A percentile compares a stretch with the other conserved stretches of the same genome.
Evolutionary conservation across 2,797 vertebrate species (phyloP).

Genomic region (Alauda arvensis): DNA sequence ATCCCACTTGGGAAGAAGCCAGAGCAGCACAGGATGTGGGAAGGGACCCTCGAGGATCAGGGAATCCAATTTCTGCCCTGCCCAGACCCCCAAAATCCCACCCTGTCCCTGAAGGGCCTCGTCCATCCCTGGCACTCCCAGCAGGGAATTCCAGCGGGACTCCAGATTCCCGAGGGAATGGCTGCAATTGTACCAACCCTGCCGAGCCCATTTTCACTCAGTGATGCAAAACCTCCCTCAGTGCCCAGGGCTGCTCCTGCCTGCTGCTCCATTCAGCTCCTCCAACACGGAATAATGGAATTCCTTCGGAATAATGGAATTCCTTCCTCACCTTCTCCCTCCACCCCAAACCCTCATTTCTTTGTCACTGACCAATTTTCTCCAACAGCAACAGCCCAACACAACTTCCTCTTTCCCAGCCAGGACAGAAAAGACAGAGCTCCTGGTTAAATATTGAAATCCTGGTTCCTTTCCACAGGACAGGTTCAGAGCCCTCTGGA

Average conservation of each 20-base stretch:
- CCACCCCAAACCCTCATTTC: neutral
- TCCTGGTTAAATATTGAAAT: neutral
- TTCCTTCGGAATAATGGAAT: neutral
- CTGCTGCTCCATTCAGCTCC: neutral
- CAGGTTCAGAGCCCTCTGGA: neutral
- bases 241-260: neutral
- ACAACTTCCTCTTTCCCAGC: neutral
- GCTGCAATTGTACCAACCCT: neutral
- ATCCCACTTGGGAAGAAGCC: accelerated
- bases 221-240: neutral
- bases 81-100: neutral
- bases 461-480: neutral
- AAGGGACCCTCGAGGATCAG: neutral
- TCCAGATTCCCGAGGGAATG: neutral
- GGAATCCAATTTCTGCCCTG: neutral
- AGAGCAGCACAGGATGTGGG: neutral
- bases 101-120: neutral
- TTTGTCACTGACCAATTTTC: neutral
- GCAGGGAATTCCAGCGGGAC: accelerated
- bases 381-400: neutral
- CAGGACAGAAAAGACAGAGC: neutral
- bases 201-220: neutral
- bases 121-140: neutral
- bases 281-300: accelerated
- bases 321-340: neutral